phyloP scores from a whole-genome alignment of 2,113 vertebrate species.

The Kryptolebias marmoratus region DNA sequence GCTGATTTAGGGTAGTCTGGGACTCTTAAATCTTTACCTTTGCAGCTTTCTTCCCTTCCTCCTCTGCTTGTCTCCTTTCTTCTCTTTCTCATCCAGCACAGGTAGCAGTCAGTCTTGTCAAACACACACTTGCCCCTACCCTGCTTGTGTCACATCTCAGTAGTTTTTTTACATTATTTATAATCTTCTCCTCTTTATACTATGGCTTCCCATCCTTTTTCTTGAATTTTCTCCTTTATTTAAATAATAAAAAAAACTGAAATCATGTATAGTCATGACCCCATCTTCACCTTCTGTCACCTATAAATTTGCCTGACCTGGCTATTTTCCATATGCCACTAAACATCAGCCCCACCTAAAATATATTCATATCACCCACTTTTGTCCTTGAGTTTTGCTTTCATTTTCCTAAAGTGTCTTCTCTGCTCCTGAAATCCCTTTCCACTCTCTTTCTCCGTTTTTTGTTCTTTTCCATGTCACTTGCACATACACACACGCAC shows the following conservation, averaged over 20 bases:
- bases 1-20: conserved; percentile 76
- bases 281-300: conserved; percentile 58
- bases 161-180: background rate
- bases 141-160: conserved; percentile 29
- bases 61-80: conserved; percentile 8
- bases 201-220: conserved; percentile 1
- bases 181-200: background rate
- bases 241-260: background rate
- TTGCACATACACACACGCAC: conserved; percentile 19
- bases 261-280: conserved; percentile 51
- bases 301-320: conserved; percentile 51
- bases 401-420: conserved; percentile 30
- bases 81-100: conserved; percentile 39
- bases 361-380: conserved; percentile 47
- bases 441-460: conserved; percentile 36
- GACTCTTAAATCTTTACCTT: conserved; percentile 77
- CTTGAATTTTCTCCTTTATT: conserved; percentile 3
- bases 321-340: conserved; percentile 31
- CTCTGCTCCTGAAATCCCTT: background rate
- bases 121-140: conserved; percentile 25
- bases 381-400: conserved; percentile 35
- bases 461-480: conserved; percentile 37
- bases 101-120: conserved; percentile 61
- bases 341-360: conserved; percentile 53
- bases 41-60: conserved; percentile 54